Evolutionary conservation across 1,140 invertebrate genomes (phyloP).

Genomic region (Calosoma granatense): DNA sequence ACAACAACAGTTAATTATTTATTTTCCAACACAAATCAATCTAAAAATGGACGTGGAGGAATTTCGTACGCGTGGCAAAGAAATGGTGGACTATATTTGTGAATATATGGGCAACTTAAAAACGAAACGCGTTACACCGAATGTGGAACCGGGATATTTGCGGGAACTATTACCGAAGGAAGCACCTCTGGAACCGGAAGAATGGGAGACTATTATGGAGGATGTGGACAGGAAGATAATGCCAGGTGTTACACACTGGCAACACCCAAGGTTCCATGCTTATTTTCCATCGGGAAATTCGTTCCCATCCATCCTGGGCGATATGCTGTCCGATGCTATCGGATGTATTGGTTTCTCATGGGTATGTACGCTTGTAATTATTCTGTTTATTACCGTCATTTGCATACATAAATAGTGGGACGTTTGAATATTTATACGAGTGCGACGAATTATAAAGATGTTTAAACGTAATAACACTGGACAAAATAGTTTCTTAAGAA

Average conservation of each 20-base stretch:
- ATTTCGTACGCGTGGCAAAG: constrained; percentile 73
- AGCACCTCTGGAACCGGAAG: constrained; percentile 71
- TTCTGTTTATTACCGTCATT: constrained; percentile 1
- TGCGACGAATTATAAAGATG: too few relatives aligned
- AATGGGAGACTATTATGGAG: constrained; percentile 75
- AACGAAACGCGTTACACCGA: constrained; percentile 66
- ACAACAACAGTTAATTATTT: too few relatives aligned
- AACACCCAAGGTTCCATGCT: constrained; percentile 91
- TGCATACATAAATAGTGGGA: constrained; percentile 3
- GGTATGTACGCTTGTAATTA: constrained; percentile 54
- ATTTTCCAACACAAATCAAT: too few relatives aligned
- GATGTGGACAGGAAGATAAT: constrained; percentile 88
- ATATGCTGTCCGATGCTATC: constrained; percentile 86
- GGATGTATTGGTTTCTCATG: constrained; percentile 93
- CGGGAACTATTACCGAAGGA: constrained; percentile 58
- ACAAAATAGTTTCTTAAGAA: too few relatives aligned
- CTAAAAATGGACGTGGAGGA: constrained; percentile 78
- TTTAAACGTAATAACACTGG: too few relatives aligned
- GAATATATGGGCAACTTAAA: constrained; percentile 72
- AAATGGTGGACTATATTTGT: constrained; percentile 91
- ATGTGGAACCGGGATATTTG: constrained; percentile 78
- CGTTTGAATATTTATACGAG: too few relatives aligned
- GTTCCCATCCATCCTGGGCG: constrained; percentile 86
- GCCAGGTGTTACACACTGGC: constrained; percentile 94
- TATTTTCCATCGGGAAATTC: constrained; percentile 95